Evolutionary conservation across 2,888 invertebrate species (phyloP), one percentile per base, ranked within the genome.

Genomic region (Drosophila nr. fundita): DNA sequence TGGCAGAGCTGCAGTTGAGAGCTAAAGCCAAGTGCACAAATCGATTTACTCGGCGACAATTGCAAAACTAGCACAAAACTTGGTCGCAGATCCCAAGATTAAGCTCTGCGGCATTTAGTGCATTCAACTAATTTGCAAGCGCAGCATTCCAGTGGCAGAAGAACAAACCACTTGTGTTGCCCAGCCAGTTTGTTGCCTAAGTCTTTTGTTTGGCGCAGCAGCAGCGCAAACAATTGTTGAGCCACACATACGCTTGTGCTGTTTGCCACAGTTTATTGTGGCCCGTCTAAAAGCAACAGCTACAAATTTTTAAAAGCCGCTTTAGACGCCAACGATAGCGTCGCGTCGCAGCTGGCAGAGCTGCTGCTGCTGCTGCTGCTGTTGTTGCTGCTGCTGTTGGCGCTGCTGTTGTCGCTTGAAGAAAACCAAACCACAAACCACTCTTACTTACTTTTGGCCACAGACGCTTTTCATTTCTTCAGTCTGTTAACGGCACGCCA

Each of bases 401-500:
- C 57, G 53, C 57, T 48, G 75, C 38, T 49, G 68, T 30, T 65
- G 68, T 32, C 68, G 64, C 69, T 58, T 59, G 70, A 67, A 73
- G 82, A 78, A 86, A 89, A 79, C 74, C 80, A 68, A 73, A 68
- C 73, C 78, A 73, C 82, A 75, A 78, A 80, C 81, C 89, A 89
- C 91, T 90, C 89, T 91, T 91, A 91, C 90, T 92, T 90, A 91
- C 92, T 87, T 90, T 89, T 90, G 90, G 86, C 80, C 82, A 82
- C 83, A 86, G 87, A 89, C 89, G 89, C 78, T 92, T 92, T 92
- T 87, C 89, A 91, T 90, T 91, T 91, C 91, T 92, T 92, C 92
- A 92, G 92, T 92, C 92, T 90, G 91, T 92, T 90, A 83, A 90
- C 86, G 92, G 90, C 91, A 92, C 89, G 92, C 92, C 90, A 91